These are phyloP conservation scores for Pterocles burchelli DNA, from an alignment of 2,113 vertebrate genomes.

Conservation along the genomic window DNA sequence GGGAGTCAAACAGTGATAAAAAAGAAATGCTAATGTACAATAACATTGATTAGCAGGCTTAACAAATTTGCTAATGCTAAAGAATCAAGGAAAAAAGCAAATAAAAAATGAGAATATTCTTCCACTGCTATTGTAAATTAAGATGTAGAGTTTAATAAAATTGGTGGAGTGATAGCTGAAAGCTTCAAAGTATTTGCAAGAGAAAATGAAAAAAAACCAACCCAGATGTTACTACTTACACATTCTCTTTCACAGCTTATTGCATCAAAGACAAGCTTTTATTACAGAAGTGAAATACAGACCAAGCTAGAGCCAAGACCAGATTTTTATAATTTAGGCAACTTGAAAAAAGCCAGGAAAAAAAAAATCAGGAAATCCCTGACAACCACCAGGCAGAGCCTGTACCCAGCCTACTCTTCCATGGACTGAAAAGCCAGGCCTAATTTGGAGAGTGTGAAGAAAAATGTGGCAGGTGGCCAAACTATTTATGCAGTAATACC, in stretches of 20 bases:
- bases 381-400: not conserved
- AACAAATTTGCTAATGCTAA: not conserved
- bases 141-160: not conserved
- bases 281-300: not conserved
- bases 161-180: not conserved
- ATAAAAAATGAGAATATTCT: not conserved
- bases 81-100: not conserved
- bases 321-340: not conserved
- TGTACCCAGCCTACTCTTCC: not conserved
- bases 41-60: not conserved
- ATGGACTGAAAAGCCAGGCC: not conserved
- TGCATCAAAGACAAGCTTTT: not conserved
- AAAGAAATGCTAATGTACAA: not conserved
- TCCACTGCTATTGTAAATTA: not conserved
- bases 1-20: not conserved
- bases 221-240: not conserved
- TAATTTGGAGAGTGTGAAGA: not conserved
- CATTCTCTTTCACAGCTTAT: not conserved
- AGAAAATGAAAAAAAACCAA: not conserved
- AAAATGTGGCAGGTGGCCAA: not conserved
- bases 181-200: not conserved
- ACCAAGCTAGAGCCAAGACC: not conserved
- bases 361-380: not conserved
- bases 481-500: not conserved
- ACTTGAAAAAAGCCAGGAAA: not conserved